Percentiles rank a stretch among this genome's conserved stretches.
These are phyloP conservation scores for Pseudoatta argentina DNA, from an alignment of 1,140 invertebrate species.

Conservation along the genomic window DNA sequence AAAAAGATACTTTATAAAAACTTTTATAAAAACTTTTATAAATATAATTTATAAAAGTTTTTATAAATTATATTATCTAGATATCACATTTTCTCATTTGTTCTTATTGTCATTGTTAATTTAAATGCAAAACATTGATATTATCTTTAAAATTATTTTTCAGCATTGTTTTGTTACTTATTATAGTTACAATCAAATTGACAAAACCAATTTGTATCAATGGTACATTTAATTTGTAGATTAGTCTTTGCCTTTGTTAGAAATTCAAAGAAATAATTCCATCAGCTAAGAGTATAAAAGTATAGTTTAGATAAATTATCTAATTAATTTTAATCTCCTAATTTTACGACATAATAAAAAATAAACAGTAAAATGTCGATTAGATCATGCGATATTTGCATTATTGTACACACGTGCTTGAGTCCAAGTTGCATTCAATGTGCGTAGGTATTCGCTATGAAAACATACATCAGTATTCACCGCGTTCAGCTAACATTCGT, in stretches of 20 bases:
- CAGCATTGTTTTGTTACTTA: not conserved
- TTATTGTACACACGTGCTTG: slow-evolving; percentile 64
- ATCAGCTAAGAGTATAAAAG: not conserved
- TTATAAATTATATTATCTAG: not conserved
- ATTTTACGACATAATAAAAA: not conserved
- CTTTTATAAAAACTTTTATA: no score
- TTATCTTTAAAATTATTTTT: not conserved
- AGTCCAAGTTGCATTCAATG: not conserved
- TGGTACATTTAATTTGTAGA: not conserved
- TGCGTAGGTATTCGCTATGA: not conserved
- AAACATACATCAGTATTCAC: slow-evolving; percentile 65
- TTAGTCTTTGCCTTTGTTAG: not conserved
- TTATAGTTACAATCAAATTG: not conserved
- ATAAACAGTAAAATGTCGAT: slow-evolving; percentile 41
- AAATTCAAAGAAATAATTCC: not conserved
- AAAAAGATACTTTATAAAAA: not conserved
- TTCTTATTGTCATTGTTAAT: no score
- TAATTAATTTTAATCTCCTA: not conserved
- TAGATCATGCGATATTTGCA: slow-evolving; percentile 69
- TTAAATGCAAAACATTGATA: no score
- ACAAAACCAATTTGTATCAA: not conserved
- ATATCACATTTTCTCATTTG: no score
- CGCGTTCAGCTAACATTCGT: slow-evolving; percentile 67
- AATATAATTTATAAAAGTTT: not conserved
- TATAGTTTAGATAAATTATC: not conserved